Percentiles rank a stretch among this genome's conserved stretches.
These are phyloP conservation scores for Gobio occitaniae DNA, from an alignment of 2,797 vertebrate genomes.

Conservation along the genomic window DNA sequence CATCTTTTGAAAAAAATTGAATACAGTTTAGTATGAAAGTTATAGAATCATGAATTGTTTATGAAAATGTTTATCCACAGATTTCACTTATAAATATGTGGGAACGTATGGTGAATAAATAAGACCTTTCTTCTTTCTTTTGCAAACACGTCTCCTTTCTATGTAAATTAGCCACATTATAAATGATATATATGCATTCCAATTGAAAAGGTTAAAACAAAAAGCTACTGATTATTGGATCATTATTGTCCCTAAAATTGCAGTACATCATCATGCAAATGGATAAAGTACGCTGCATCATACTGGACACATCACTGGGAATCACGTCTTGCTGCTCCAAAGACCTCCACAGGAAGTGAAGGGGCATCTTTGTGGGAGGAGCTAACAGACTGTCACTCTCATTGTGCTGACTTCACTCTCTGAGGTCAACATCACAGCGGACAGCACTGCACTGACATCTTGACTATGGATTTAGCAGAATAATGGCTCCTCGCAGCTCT, in stretches of 20 bases:
- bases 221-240: background rate
- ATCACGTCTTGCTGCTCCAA: background rate
- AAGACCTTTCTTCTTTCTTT: background rate
- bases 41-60: background rate
- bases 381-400: background rate
- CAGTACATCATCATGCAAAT: background rate
- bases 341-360: background rate
- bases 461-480: constrained; percentile 5
- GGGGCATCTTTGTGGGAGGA: background rate
- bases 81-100: background rate
- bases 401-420: background rate
- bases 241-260: background rate
- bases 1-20: background rate
- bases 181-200: background rate
- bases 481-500: background rate
- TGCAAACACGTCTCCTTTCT: background rate
- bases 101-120: background rate
- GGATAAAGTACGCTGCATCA: background rate
- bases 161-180: background rate
- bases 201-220: background rate
- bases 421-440: background rate
- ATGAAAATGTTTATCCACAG: background rate
- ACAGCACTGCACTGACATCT: background rate
- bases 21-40: background rate
- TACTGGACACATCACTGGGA: background rate